phyloP scores from a whole-genome alignment of 1,140 invertebrate genomes.

The Cyphomyrmex costatus region DNA sequence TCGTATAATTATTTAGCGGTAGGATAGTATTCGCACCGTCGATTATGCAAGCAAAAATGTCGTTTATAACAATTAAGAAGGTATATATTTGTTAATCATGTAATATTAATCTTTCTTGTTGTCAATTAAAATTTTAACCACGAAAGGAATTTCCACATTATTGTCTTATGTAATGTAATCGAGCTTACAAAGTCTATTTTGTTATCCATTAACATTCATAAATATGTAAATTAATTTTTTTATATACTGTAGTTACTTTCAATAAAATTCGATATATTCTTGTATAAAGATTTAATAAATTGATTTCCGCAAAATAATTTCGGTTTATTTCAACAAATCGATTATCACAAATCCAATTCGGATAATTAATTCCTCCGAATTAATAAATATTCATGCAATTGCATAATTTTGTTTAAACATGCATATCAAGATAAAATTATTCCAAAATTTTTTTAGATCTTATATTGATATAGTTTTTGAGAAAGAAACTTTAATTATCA shows the following conservation, averaged over 20 bases:
- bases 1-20: conserved; percentile 39
- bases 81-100: conserved; percentile 72
- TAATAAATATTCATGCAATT: neutral
- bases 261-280: conserved; percentile 68
- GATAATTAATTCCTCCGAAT: no score
- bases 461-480: neutral
- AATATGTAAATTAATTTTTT: conserved; percentile 75
- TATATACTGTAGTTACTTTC: conserved; percentile 54
- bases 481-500: neutral
- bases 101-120: conserved; percentile 66
- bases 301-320: conserved; percentile 52
- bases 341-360: neutral
- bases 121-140: conserved; percentile 69
- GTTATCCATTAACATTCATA: conserved; percentile 62
- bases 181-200: conserved; percentile 66
- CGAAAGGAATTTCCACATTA: conserved; percentile 11
- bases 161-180: conserved; percentile 62
- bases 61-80: conserved; percentile 52
- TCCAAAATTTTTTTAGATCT: neutral
- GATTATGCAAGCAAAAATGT: conserved; percentile 37
- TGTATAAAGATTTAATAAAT: conserved; percentile 74
- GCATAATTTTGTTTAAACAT: conserved; percentile 12
- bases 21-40: conserved; percentile 28
- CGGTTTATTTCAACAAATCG: neutral
- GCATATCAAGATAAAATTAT: neutral